A percentile compares a stretch with the other conserved stretches of the same genome.
phyloP scores from a whole-genome alignment of 2,797 vertebrate genomes.

The Lemur catta region DNA sequence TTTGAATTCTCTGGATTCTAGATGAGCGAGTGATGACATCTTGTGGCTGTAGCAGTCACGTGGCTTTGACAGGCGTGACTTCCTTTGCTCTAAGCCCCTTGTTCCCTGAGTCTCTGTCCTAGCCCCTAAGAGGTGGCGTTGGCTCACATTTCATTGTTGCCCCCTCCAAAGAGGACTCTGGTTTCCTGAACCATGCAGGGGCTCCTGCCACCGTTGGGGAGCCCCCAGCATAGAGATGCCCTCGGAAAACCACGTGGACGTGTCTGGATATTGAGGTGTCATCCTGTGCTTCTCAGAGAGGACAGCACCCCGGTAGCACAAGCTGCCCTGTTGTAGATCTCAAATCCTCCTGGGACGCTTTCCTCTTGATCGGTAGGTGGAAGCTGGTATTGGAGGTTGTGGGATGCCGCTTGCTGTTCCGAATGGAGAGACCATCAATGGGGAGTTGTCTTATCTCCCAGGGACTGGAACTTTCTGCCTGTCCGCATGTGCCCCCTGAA shows the following conservation, averaged over 20 bases:
- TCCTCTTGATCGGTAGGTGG: neutral
- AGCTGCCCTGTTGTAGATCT: fast-evolving
- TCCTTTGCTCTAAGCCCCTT: neutral
- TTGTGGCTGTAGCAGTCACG: fast-evolving
- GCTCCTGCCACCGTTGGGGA: neutral
- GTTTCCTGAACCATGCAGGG: no score
- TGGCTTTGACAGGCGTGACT: fast-evolving
- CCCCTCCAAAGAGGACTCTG: neutral
- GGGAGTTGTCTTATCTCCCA: neutral
- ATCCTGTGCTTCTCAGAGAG: neutral
- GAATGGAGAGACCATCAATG: fast-evolving
- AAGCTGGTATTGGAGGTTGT: fast-evolving
- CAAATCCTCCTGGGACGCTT: fast-evolving
- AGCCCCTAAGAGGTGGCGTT: fast-evolving
- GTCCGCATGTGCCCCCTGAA: neutral
- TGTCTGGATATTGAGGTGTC: neutral
- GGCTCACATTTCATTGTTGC: fast-evolving
- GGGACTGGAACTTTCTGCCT: neutral
- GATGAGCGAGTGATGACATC: fast-evolving
- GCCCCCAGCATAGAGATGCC: neutral
- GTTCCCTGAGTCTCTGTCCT: neutral
- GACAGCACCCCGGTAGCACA: fast-evolving
- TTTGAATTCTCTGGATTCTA: neutral
- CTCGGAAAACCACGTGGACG: fast-evolving
- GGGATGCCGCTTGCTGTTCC: neutral